Evolutionary conservation across 2,113 vertebrate genomes (phyloP), one percentile per base, ranked within the genome.

Genomic region (Mionectes macconnelli): DNA sequence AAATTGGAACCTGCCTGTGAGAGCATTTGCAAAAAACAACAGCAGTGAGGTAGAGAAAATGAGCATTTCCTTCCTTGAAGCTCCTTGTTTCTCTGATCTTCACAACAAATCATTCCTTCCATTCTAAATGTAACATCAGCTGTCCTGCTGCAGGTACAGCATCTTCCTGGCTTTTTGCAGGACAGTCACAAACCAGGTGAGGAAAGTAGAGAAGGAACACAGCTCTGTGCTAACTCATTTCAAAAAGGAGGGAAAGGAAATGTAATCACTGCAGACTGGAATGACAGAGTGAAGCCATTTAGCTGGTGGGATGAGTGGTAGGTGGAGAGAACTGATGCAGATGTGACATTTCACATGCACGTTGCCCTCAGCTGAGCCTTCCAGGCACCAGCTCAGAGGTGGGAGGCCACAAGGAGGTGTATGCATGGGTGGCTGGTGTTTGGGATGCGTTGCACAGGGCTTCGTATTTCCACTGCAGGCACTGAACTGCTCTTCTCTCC

Each of bases 31-130:
- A 84, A 84, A 88, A 94, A 40, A 31, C 40, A 73, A 49, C 47
- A 68, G 59, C 35, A 69, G 31, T 10, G 28, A 81, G 23, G 22
- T 45, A 91, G 50, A 68, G n/a, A 80, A 91, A 87, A 74, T 16
- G 27, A 79, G 14, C 20, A 18, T 60, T 84, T 81, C 28, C 72
- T 79, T 76, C 33, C 31, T 73, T 70, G 30, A n/a, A 62, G 33
- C n/a, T 78, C 14, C 67, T 89, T 59, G 42, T 77, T 87, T 91
- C 77, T 94, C 53, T 93, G 78, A 87, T 70, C 86, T 93, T 91
- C 12, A 18, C 40, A 80, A 55, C 55, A 86, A 81, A 64, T 93
- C 67, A 66, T 59, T 94, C 35, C 35, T 94, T 86, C 39, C 35
- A 21, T 76, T 87, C 47, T 39, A 73, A 95, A 77, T 89, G 62